Conservation (phyloP, 2,888 invertebrate species). For the Eristalis tenax region DNA sequence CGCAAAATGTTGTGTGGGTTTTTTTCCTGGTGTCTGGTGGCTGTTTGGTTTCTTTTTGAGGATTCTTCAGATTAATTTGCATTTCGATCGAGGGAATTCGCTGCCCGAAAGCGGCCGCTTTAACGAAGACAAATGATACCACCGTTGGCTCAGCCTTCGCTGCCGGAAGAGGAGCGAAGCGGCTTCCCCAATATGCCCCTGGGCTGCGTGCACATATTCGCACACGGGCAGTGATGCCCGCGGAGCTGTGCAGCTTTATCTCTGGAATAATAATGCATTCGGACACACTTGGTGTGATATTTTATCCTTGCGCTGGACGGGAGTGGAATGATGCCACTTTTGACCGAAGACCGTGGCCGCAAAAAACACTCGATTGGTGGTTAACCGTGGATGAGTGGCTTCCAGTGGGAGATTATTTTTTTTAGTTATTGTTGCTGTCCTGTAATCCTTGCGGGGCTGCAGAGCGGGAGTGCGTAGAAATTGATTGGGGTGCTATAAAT, state of each 20-base stretch:
- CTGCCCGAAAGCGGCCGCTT: conserved; percentile 50
- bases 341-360: conserved; percentile 45
- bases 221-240: not conserved
- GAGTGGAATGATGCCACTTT: conserved; percentile 52
- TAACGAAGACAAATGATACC: conserved; percentile 65
- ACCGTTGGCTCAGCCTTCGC: conserved; percentile 35
- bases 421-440: not conserved
- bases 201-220: not conserved
- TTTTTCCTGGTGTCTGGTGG: not conserved
- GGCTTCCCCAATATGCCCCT: not conserved
- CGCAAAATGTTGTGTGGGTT: conserved; percentile 12
- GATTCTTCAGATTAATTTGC: conserved; percentile 59
- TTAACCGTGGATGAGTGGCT: conserved; percentile 58
- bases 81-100: conserved; percentile 40
- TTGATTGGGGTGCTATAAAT: conserved; percentile 67
- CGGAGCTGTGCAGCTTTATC: conserved; percentile 22
- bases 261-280: conserved; percentile 69
- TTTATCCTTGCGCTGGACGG: conserved; percentile 52
- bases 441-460: conserved; percentile 11
- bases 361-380: conserved; percentile 57
- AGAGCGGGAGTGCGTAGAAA: conserved; percentile 34
- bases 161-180: conserved; percentile 9
- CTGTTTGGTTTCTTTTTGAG: not conserved
- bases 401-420: conserved; percentile 17
- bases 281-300: conserved; percentile 64